Evolutionary conservation across 2,113 vertebrate genomes (phyloP), one percentile per base, ranked within the genome.

Genomic region (Pluvialis apricaria): DNA sequence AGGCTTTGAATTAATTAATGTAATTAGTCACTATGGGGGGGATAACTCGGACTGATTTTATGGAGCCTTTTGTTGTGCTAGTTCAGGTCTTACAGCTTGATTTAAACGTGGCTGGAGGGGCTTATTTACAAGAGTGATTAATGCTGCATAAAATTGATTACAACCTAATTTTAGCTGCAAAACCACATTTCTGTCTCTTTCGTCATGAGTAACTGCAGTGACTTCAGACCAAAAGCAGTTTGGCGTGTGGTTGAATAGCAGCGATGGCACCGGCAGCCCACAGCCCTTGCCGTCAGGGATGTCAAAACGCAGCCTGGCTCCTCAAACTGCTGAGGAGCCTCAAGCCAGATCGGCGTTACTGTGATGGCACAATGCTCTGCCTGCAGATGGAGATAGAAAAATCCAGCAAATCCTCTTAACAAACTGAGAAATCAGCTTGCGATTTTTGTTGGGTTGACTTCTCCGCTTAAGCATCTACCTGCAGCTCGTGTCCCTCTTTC

Each of bases 1-100:
- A 95, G 78, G 51, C 26, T 96, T 77, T 92, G 96, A 94, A 95
- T 97, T 94, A 94, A 97, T 96, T 95, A 91, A 72, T 2, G 21
- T 93, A 94, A 96, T 95, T 81, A 96, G 84, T 94, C 87, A 86
- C 89, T 82, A 76, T 72, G 34, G 64, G 61, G 58, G 58, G 79
- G 26, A 83, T 91, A 91, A 86, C 78, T 92, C 3, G 6, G 54
- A 62, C 58, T 89, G 94, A 95, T 92, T 96, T 96, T 89, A 66
- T 34, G 49, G 65, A 95, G n/a, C 16, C 71, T 85, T 97, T 87
- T 95, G 70, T 94, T 94, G 62, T 40, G 26, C 54, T 90, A 42
- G 64, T 94, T 95, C 44, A 81, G 71, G 79, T 77, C 82, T 94
- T 95, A 70, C 38, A 71, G 58, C 47, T 68, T 86, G 78, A 91